Percentiles rank a stretch among this genome's conserved stretches.
Evolutionary conservation across 2,888 invertebrate species (phyloP).

Genomic region (Zeuzera pyrina): DNA sequence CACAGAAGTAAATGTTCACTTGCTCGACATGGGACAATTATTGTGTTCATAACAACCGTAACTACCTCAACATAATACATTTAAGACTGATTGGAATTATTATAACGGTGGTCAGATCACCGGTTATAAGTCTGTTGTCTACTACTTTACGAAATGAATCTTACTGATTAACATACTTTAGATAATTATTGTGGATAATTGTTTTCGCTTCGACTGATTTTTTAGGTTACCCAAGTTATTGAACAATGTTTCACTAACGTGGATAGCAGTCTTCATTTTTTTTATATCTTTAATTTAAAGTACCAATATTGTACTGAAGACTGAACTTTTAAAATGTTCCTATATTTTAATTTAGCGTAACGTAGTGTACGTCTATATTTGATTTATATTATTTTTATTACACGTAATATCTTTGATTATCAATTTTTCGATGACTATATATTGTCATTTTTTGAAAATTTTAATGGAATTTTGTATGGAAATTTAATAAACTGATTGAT

Average conservation of each 20-base stretch:
- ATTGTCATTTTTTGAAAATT: conserved; percentile 71
- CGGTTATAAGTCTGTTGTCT: conserved; percentile 63
- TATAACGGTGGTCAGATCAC: conserved; percentile 65
- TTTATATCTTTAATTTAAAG: conserved; percentile 49
- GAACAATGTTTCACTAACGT: conserved; percentile 17
- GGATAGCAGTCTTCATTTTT: conserved; percentile 56
- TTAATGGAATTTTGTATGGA: conserved; percentile 71
- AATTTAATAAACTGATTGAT: conserved; percentile 70
- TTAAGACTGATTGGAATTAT: conserved; percentile 60
- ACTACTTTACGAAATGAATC: conserved; percentile 19
- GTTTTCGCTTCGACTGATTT: neutral
- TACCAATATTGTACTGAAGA: conserved; percentile 64
- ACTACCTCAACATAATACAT: conserved; percentile 58
- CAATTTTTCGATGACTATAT: conserved; percentile 70
- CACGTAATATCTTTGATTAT: conserved; percentile 63
- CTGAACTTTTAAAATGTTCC: conserved; percentile 69
- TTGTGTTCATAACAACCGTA: conserved; percentile 49
- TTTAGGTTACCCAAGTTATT: neutral
- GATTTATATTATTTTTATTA: conserved; percentile 59
- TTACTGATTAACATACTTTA: neutral
- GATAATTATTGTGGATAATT: neutral
- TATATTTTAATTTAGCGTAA: conserved; percentile 72
- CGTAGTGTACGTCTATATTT: conserved; percentile 65
- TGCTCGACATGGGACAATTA: too few relatives aligned
- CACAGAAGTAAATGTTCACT: too few relatives aligned